Conservation (phyloP, 2,888 invertebrate species). For the Agriopis aurantiaria region DNA sequence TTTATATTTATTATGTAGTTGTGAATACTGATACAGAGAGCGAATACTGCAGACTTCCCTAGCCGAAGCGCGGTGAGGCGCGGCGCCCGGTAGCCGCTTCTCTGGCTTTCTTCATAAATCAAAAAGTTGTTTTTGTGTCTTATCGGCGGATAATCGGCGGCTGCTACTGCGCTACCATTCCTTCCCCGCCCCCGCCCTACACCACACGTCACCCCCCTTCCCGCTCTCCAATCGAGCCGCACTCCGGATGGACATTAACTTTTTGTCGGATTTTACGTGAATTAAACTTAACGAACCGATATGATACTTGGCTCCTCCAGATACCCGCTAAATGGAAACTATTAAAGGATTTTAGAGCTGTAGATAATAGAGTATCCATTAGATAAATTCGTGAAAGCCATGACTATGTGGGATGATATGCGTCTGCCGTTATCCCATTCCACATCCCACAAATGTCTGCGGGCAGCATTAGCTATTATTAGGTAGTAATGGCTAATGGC, state of each 20-base stretch:
- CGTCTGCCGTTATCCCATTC: slow-evolving; percentile 36
- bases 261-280: slow-evolving; percentile 72
- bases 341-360: slow-evolving; percentile 68
- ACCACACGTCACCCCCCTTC: slow-evolving; percentile 39
- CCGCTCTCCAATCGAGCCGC: slow-evolving; percentile 47
- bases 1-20: too few species aligned
- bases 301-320: slow-evolving; percentile 60
- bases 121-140: slow-evolving; percentile 84
- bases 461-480: slow-evolving; percentile 50
- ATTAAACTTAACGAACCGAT: slow-evolving; percentile 71
- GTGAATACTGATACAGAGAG: not conserved
- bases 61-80: slow-evolving; percentile 54
- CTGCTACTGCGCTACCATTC: slow-evolving; percentile 73
- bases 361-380: slow-evolving; percentile 57
- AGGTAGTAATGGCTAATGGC: slow-evolving; percentile 7
- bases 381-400: slow-evolving; percentile 26
- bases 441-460: slow-evolving; percentile 20
- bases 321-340: slow-evolving; percentile 66
- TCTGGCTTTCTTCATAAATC: slow-evolving; percentile 83
- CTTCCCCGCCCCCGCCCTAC: slow-evolving; percentile 46
- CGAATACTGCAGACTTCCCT: slow-evolving; percentile 56
- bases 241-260: slow-evolving; percentile 70
- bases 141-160: slow-evolving; percentile 83
- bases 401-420: slow-evolving; percentile 40
- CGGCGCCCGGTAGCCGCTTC: slow-evolving; percentile 82